Base-by-base conservation (phyloP, 2,797 vertebrate genomes). In the Coendou prehensilis region DNA sequence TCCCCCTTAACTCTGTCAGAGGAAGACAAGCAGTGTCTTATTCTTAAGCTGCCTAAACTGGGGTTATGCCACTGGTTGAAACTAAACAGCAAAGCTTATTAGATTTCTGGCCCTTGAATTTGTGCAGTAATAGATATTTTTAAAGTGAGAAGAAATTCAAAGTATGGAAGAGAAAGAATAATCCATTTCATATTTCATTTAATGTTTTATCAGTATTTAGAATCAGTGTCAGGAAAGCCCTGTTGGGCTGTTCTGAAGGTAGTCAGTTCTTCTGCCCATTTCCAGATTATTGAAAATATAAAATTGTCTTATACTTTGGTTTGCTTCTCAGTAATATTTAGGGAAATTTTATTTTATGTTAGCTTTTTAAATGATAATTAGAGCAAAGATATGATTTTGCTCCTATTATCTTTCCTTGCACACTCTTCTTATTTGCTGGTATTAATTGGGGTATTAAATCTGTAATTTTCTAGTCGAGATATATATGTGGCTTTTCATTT, bases 331-430 rank as follows among this genome's bases (percentile, higher is more conserved):
- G 56, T 26, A n/a, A 30, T 61, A 73, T 56, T 67, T 86, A 76
- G 54, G 30, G 67, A 88, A 78, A 56, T 80, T 94, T 73, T 85
- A 76, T 94, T 91, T 94, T 82, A 57, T 89, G 73, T 89, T 80
- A 93, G 79, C n/a, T 89, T 96, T 86, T 86, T 82, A 88, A 86
- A 78, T 79, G 57, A 61, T 80, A 91, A 94, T 95, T 97, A 75
- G 67, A 89, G 45, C 52, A 80, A 86, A 94, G 17, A 83, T 79
- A 75, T 37, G 45, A 61, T 89, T 95, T 93, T 7, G 75, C 23
- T 88, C 73, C 13, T 94, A 80, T 91, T 64, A 87, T 76, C 59
- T 90, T 83, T 84, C 67, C 63, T 94, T 78, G 56, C 18, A 82
- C 30, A 85, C 83, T 80, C 30, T 69, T 85, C 54, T 90, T 57